These are phyloP conservation scores for Dendrolimus pini DNA, from an alignment of 2,888 invertebrate genomes.

Conservation along the genomic window DNA sequence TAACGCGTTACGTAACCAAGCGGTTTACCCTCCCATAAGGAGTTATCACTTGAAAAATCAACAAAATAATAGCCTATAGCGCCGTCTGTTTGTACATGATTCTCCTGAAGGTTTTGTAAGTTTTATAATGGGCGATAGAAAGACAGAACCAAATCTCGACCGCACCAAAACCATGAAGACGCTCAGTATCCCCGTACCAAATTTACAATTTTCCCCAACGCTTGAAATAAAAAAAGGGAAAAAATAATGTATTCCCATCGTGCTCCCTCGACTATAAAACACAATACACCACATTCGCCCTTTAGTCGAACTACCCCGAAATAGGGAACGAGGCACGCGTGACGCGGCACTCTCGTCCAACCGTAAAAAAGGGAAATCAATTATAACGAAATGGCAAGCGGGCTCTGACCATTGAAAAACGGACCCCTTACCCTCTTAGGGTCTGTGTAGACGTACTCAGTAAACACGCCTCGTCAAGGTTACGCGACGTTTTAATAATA, in stretches of 20 bases:
- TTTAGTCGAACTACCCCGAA: constrained; percentile 16
- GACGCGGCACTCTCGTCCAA: constrained; percentile 50
- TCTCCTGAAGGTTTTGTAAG: too few relatives aligned
- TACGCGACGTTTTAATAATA: too few relatives aligned
- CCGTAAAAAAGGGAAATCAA: constrained; percentile 72
- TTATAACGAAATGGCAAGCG: constrained; percentile 63
- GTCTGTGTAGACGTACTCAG: not conserved
- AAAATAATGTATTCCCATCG: not conserved
- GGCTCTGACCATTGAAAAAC: constrained; percentile 23
- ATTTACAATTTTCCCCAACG: not conserved
- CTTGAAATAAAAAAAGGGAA: not conserved
- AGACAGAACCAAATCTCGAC: too few relatives aligned
- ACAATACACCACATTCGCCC: not conserved
- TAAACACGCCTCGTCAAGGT: not conserved
- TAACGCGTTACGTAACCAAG: too few relatives aligned
- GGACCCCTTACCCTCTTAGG: not conserved
- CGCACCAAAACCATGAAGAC: too few relatives aligned
- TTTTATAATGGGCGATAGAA: too few relatives aligned
- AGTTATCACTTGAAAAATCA: too few relatives aligned
- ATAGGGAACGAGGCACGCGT: constrained; percentile 48
- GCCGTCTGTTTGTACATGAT: too few relatives aligned
- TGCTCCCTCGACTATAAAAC: not conserved
- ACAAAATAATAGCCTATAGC: too few relatives aligned
- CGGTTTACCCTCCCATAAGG: too few relatives aligned
- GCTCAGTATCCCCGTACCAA: not conserved